These are phyloP conservation scores for Ormyrus labotus DNA, from an alignment of 2,888 invertebrate genomes.

Conservation along the genomic window DNA sequence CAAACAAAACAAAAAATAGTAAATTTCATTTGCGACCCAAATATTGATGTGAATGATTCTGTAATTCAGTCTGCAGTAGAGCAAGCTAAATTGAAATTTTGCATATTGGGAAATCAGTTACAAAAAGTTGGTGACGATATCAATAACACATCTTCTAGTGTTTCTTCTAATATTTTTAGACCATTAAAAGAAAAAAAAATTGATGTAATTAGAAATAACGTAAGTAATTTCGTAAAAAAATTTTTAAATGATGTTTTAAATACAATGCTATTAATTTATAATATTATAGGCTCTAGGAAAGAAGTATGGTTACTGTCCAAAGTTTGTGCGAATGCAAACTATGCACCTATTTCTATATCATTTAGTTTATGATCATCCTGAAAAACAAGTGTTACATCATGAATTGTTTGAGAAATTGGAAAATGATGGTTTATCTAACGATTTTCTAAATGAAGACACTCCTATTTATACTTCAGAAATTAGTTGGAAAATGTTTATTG, in stretches of 20 bases:
- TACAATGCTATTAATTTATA: constrained; percentile 14
- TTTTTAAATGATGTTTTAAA: background rate
- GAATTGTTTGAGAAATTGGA: constrained; percentile 64
- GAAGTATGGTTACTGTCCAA: constrained; percentile 79
- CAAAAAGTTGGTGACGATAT: constrained; percentile 8
- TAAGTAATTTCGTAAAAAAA: constrained; percentile 16
- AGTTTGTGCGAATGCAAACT: constrained; percentile 82
- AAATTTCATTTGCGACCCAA: constrained; percentile 78
- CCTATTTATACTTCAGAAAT: constrained; percentile 78
- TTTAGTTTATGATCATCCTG: constrained; percentile 80
- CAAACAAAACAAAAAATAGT: constrained; percentile 72
- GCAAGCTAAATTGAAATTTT: constrained; percentile 80
- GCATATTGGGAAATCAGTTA: constrained; percentile 57
- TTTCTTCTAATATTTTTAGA: background rate
- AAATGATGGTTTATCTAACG: constrained; percentile 66
- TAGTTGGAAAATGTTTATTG: constrained; percentile 85
- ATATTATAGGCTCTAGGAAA: constrained; percentile 69
- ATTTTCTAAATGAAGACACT: constrained; percentile 75
- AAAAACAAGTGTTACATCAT: constrained; percentile 65
- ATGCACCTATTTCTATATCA: constrained; percentile 85
- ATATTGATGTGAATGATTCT: constrained; percentile 75
- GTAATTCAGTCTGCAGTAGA: constrained; percentile 80
- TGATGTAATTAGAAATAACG: constrained; percentile 29
- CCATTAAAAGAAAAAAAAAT: constrained; percentile 18
- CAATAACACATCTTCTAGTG: constrained; percentile 1